Base-by-base conservation (phyloP, 2,888 invertebrate genomes). In the Troglohyphantes excavatus region DNA sequence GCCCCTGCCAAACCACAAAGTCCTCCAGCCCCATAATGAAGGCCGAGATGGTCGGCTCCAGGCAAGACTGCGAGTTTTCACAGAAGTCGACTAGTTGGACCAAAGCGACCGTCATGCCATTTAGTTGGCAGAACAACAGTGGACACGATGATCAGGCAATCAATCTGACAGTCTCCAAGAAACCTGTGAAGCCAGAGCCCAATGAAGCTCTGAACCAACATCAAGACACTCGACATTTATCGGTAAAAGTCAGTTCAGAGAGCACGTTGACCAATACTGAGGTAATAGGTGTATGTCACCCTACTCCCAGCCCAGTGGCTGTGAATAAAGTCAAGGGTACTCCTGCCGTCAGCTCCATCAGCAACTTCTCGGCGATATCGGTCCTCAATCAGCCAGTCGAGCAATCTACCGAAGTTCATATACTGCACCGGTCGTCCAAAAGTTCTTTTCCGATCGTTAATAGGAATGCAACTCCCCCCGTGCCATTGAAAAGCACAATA, bases 31-130 rank as follows among this genome's bases (percentile, higher is more conserved):
- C 89, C 21, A 26, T 84, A 6, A 78, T 90, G 89, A 90, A 90
- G 53, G 63, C 78, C 13, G 89, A 90, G 78, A 23, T 72, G 19
- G 65, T 72, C 1, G 78, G 46, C 33, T 6, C 67, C 1, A 61
- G 89, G 27, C 61, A 65, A 39, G 89, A 90, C 29, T 90, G 89
- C 53, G 89, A 90, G 19, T 90, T 72, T 39, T 70, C 83, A 27
- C 89, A 90, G 23, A 83, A 83, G 33, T 61, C 79, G 11, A 33
- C 65, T 26, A 27, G 63, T 27, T 90, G 90, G 90, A 75, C 79
- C 29, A 90, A 90, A 75, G 90, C 90, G 21, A 90, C 90, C 17
- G 90, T 90, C 7, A 43, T 75, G 67, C 90, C 90, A 17, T 90
- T 79, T 59, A 90, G 72, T 33, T 90, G 90, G 90, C 90, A 90